A percentile compares a stretch with the other conserved stretches of the same genome.
Conservation (phyloP, 2,113 vertebrate species). For the Ceratotherium simum region DNA sequence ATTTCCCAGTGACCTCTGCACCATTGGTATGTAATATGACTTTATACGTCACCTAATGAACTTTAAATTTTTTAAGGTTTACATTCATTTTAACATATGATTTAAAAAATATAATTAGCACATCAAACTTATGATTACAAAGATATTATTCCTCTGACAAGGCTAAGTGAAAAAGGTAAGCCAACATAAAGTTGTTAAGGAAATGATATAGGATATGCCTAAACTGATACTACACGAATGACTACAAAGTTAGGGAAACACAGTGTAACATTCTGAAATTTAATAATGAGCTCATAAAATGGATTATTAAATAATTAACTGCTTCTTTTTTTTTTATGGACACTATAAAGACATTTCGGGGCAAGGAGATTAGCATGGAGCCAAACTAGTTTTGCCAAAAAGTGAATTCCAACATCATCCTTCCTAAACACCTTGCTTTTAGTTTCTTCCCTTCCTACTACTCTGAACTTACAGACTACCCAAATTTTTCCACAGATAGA, state of each 20-base stretch:
- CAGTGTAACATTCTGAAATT: not conserved
- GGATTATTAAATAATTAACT: slow-evolving; percentile 45
- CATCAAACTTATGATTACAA: not conserved
- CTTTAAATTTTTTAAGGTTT: not conserved
- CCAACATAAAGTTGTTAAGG: slow-evolving; percentile 3
- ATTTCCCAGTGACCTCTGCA: not conserved
- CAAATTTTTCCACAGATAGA: slow-evolving; percentile 33
- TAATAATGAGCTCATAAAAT: slow-evolving; percentile 18
- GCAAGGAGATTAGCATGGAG: not conserved
- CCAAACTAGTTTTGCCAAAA: slow-evolving; percentile 43
- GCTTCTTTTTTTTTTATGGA: not conserved
- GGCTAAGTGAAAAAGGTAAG: slow-evolving; percentile 25
- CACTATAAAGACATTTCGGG: not conserved
- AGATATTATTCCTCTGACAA: slow-evolving; percentile 31
- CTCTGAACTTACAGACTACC: slow-evolving; percentile 27
- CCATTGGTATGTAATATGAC: not conserved
- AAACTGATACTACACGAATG: not conserved
- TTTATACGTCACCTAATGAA: not conserved
- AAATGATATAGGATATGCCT: not conserved
- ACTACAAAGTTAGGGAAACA: slow-evolving; percentile 12
- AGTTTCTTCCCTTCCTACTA: slow-evolving; percentile 31
- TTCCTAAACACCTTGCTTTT: slow-evolving; percentile 18
- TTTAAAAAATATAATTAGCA: slow-evolving; percentile 29
- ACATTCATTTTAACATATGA: slow-evolving; percentile 1
- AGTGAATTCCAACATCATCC: slow-evolving; percentile 29